A percentile compares a stretch with the other conserved stretches of the same genome.
phyloP scores from a whole-genome alignment of 2,888 invertebrate genomes.

The Criorhina ranunculi region DNA sequence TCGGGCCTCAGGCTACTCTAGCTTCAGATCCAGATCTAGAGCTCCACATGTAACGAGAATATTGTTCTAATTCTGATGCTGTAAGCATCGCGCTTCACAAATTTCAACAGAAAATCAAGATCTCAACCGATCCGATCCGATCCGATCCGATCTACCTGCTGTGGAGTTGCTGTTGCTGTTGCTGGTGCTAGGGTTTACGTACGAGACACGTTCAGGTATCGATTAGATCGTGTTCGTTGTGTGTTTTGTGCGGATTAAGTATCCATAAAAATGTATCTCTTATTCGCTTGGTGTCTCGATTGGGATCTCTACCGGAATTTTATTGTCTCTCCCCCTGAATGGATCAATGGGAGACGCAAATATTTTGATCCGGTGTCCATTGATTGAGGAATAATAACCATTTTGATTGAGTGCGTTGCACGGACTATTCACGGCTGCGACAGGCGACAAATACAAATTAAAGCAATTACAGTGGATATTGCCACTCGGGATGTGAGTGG shows the following conservation, averaged over 20 bases:
- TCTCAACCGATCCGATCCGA: conserved; percentile 65
- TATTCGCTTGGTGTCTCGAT: conserved; percentile 67
- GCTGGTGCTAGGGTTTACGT: conserved; percentile 54
- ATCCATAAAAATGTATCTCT: conserved; percentile 75
- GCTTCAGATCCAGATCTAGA: not conserved
- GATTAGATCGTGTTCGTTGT: conserved; percentile 77
- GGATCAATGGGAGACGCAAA: conserved; percentile 71
- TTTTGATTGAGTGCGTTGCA: conserved; percentile 71
- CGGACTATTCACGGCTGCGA: conserved; percentile 50
- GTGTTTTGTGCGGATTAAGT: conserved; percentile 76
- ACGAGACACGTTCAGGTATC: conserved; percentile 73
- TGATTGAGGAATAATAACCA: conserved; percentile 73
- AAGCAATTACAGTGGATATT: conserved; percentile 70
- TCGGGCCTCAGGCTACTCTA: conserved; percentile 58
- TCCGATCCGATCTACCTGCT: conserved; percentile 66
- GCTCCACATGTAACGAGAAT: conserved; percentile 57
- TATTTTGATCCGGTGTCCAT: conserved; percentile 69
- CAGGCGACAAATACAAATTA: conserved; percentile 77
- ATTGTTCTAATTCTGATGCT: conserved; percentile 74
- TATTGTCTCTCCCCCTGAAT: conserved; percentile 56
- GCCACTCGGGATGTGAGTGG: conserved; percentile 55
- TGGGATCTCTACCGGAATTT: conserved; percentile 75
- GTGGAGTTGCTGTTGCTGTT: conserved; percentile 13
- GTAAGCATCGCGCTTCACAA: conserved; percentile 48
- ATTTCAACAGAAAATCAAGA: conserved; percentile 72